Evolutionary conservation across 2,888 invertebrate genomes (phyloP).

Genomic region (Apamea anceps): DNA sequence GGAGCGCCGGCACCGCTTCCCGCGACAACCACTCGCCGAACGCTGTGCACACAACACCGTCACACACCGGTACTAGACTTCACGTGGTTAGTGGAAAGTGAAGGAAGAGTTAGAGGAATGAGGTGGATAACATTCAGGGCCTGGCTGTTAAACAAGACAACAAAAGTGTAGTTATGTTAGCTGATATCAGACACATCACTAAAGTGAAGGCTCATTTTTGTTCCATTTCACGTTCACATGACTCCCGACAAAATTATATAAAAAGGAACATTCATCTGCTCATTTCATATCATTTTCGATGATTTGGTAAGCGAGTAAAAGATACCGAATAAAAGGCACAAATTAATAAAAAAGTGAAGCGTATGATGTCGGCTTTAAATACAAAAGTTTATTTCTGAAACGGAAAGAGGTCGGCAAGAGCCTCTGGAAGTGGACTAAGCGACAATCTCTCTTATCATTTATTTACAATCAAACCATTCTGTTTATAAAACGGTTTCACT

Average conservation of each 20-base stretch:
- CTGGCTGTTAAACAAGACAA: constrained; percentile 2
- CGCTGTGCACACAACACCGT: constrained; percentile 78
- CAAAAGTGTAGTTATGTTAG: not conserved
- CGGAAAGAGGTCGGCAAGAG: too few relatives aligned
- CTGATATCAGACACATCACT: not conserved
- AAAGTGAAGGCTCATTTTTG: not conserved
- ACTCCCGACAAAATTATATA: not conserved
- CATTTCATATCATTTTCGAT: not conserved
- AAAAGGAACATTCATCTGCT: not conserved
- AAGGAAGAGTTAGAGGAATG: constrained; percentile 28
- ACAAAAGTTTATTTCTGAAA: not conserved
- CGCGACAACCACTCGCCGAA: constrained; percentile 89
- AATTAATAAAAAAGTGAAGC: not conserved
- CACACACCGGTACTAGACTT: constrained; percentile 61
- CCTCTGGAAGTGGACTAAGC: not conserved
- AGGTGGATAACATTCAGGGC: constrained; percentile 33
- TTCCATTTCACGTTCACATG: not conserved
- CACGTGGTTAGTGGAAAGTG: constrained; percentile 38
- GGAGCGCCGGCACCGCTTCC: constrained; percentile 82
- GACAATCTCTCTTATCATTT: not conserved
- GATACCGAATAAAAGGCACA: not conserved
- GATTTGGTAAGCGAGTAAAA: not conserved
- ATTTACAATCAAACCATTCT: not conserved
- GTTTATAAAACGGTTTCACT: not conserved
- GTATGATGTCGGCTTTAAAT: not conserved